Conservation (phyloP, 2,113 vertebrate genomes). For the Anthoscopus minutus region DNA sequence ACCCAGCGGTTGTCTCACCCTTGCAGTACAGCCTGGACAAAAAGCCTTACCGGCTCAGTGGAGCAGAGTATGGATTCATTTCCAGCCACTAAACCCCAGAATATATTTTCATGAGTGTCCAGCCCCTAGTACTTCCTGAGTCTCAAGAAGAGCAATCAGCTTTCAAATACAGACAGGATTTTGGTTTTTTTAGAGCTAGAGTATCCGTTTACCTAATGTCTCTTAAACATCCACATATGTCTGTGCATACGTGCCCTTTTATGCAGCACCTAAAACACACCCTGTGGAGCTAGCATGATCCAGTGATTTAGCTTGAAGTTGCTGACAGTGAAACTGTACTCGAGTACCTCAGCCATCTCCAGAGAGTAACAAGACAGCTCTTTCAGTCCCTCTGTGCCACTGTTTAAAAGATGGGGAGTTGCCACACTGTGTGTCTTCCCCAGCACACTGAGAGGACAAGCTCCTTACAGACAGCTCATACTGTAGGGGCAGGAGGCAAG, state of each 20-base stretch:
- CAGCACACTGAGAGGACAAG: background rate
- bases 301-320: background rate
- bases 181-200: background rate
- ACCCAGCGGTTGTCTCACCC: background rate
- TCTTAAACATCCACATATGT: background rate
- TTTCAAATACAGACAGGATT: background rate
- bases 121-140: background rate
- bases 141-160: background rate
- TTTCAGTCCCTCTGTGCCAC: background rate
- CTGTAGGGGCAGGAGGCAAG: fast-evolving
- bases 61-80: background rate
- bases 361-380: background rate
- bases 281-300: background rate
- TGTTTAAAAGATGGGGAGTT: background rate
- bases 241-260: background rate
- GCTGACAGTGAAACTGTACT: background rate
- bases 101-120: background rate
- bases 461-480: background rate
- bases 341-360: background rate
- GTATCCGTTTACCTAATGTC: background rate
- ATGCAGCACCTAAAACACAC: background rate
- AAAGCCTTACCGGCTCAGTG: background rate
- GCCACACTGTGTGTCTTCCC: background rate
- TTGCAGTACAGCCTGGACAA: background rate
- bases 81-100: background rate